phyloP scores from a whole-genome alignment of 2,888 invertebrate species.

The Agrotis ipsilon region DNA sequence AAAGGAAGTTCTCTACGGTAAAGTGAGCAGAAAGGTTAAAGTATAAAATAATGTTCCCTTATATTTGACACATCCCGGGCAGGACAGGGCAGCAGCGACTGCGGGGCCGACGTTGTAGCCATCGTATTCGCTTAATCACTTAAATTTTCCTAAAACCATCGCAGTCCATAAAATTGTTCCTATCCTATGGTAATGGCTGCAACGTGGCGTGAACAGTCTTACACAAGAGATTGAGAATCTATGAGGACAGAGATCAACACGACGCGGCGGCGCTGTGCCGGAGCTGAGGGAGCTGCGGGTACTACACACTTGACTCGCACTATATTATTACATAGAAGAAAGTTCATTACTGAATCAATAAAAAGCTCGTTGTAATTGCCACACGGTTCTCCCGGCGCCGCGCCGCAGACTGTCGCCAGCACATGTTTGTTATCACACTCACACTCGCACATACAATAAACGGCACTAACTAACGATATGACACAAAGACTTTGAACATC shows the following conservation, averaged over 20 bases:
- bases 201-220: conserved; percentile 1
- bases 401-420: neutral
- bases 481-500: conserved; percentile 69
- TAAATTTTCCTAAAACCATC: conserved; percentile 9
- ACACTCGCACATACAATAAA: conserved; percentile 52
- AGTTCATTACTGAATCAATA: too few relatives aligned
- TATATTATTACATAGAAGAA: neutral
- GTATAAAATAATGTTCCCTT: conserved; percentile 48
- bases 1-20: conserved; percentile 70
- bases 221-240: conserved; percentile 4
- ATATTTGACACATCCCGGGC: conserved; percentile 46
- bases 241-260: conserved; percentile 60
- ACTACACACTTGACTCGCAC: too few relatives aligned
- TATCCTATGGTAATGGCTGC: conserved; percentile 7
- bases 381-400: too few relatives aligned
- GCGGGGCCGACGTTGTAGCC: conserved; percentile 3
- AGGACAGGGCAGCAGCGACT: neutral
- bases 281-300: too few relatives aligned
- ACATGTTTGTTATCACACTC: conserved; percentile 59
- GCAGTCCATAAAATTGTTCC: conserved; percentile 22
- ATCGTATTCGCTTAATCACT: neutral
- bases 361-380: too few relatives aligned
- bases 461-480: conserved; percentile 64
- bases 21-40: conserved; percentile 75
- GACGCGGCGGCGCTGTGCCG: conserved; percentile 5